phyloP scores from a whole-genome alignment of 2,888 invertebrate species.

The Hyalella azteca region DNA sequence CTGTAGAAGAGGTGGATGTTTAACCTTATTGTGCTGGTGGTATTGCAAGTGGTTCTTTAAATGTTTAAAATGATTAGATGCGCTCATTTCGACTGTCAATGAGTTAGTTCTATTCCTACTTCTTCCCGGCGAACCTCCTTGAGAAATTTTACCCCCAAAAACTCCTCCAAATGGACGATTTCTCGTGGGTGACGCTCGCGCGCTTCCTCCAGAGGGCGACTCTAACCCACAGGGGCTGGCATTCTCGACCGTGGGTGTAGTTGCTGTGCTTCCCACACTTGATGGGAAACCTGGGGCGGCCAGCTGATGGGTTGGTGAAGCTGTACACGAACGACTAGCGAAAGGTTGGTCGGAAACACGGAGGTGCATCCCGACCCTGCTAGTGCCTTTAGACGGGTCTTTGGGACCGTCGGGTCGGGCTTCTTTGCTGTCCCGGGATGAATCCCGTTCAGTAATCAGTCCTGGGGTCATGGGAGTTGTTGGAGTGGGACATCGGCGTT shows the following conservation, averaged over 20 bases:
- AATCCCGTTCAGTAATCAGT: constrained; percentile 11
- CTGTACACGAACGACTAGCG: constrained; percentile 65
- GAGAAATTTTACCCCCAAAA: constrained; percentile 38
- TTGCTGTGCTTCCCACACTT: not conserved
- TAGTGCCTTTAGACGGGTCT: not conserved
- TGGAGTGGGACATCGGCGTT: constrained; percentile 63
- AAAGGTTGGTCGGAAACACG: constrained; percentile 50
- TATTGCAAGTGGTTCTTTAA: constrained; percentile 34
- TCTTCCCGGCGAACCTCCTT: not conserved
- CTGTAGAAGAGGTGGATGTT: constrained; percentile 25
- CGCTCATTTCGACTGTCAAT: constrained; percentile 53
- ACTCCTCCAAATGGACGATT: constrained; percentile 4
- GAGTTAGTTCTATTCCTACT: constrained; percentile 53
- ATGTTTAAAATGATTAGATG: constrained; percentile 41
- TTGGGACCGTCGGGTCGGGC: not conserved
- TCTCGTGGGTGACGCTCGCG: constrained; percentile 41
- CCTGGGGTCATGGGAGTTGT: constrained; percentile 58
- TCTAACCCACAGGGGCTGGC: not conserved
- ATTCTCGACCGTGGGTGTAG: not conserved
- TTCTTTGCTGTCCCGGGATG: constrained; percentile 37
- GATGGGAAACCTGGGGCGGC: constrained; percentile 30
- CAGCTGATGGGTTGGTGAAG: constrained; percentile 63
- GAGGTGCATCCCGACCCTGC: constrained; percentile 50
- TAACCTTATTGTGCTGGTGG: not conserved
- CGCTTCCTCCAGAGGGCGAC: not conserved